These are phyloP conservation scores for Xanthia togata DNA, from an alignment of 2,888 invertebrate species.

Conservation along the genomic window DNA sequence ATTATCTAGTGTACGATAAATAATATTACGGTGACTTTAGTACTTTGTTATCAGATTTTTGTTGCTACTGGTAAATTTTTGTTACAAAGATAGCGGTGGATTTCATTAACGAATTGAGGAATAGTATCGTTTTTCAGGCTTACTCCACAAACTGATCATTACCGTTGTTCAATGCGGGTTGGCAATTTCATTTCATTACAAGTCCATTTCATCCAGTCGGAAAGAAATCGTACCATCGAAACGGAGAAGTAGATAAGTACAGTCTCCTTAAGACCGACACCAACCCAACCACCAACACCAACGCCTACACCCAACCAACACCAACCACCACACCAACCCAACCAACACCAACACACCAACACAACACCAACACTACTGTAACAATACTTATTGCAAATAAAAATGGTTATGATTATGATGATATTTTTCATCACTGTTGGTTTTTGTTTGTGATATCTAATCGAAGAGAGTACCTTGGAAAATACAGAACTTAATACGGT, in stretches of 20 bases:
- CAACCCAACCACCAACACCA: too few relatives aligned
- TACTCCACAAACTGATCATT: neutral
- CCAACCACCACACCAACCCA: too few relatives aligned
- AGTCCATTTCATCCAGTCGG: neutral
- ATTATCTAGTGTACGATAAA: conserved; percentile 55
- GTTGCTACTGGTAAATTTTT: conserved; percentile 53
- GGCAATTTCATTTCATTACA: neutral
- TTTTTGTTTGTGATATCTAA: too few relatives aligned
- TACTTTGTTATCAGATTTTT: conserved; percentile 48
- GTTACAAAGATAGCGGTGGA: conserved; percentile 11
- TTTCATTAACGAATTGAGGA: conserved; percentile 10
- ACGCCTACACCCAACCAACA: too few relatives aligned
- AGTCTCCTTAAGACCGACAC: too few relatives aligned
- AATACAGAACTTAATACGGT: neutral
- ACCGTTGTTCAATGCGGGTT: neutral
- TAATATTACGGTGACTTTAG: conserved; percentile 41
- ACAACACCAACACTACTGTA: too few relatives aligned
- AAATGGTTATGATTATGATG: too few relatives aligned
- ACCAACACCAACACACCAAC: too few relatives aligned
- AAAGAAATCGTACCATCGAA: neutral
- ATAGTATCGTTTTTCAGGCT: neutral
- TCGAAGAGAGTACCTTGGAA: neutral
- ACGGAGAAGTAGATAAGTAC: neutral
- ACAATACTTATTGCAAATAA: too few relatives aligned
- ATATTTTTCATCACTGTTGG: neutral